Percentiles rank a stretch among this genome's conserved stretches.
Evolutionary conservation across 2,113 vertebrate genomes (phyloP).

Genomic region (Myotis yumanensis): DNA sequence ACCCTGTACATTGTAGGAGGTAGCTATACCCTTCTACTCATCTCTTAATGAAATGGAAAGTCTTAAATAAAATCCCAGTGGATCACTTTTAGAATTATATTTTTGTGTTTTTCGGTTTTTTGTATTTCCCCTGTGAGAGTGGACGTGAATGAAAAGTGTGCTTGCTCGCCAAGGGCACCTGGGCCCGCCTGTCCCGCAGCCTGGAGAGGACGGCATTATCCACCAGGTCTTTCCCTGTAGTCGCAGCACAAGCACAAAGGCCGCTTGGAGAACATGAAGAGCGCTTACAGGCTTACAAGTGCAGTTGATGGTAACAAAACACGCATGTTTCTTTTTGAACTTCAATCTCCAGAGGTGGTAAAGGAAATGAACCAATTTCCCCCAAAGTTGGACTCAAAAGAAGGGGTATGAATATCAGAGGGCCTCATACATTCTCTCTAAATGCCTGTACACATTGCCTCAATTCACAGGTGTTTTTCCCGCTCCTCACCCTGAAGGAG

Average conservation of each 20-base stretch:
- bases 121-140: not conserved
- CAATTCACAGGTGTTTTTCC: fast-evolving
- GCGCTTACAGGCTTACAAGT: not conserved
- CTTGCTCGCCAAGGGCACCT: not conserved
- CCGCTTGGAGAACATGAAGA: not conserved
- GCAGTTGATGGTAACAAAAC: not conserved
- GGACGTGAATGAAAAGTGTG: not conserved
- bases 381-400: not conserved
- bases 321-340: not conserved
- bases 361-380: not conserved
- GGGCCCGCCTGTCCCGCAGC: not conserved
- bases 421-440: not conserved
- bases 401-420: not conserved
- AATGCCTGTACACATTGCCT: not conserved
- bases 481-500: not conserved
- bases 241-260: not conserved
- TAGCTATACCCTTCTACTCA: not conserved
- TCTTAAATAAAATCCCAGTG: not conserved
- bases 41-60: not conserved
- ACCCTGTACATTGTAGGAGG: not conserved
- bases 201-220: fast-evolving
- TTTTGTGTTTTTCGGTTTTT: not conserved
- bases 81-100: not conserved
- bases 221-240: not conserved
- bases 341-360: not conserved